Evolutionary conservation across 23 tunicate genomes (phyloP).

Genomic region (Ciona savignyi): DNA sequence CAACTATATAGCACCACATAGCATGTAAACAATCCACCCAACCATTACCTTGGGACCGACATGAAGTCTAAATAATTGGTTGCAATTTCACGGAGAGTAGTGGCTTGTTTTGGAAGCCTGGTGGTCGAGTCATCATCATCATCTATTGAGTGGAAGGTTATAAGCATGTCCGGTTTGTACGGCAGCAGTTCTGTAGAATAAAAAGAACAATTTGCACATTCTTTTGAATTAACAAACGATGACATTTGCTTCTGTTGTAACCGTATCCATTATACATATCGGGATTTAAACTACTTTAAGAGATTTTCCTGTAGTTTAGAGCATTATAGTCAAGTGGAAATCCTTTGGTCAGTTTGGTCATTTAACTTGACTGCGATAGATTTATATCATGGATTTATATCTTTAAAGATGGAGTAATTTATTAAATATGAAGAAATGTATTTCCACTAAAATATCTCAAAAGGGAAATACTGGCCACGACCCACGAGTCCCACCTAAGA

Average conservation of each 20-base stretch:
- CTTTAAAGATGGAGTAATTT: too few species aligned
- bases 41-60: slow-evolving; percentile 86
- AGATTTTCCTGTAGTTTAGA: neutral
- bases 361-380: too few species aligned
- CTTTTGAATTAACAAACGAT: neutral
- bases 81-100: slow-evolving; percentile 58
- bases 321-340: neutral
- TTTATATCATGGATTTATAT: too few species aligned
- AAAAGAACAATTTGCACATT: too few species aligned
- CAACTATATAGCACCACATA: too few species aligned
- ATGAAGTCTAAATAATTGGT: slow-evolving; percentile 66
- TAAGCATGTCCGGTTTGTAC: slow-evolving; percentile 21
- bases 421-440: too few species aligned
- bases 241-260: neutral
- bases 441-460: too few species aligned
- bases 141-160: slow-evolving; percentile 15
- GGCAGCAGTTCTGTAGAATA: slow-evolving; percentile 42
- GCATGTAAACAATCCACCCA: neutral
- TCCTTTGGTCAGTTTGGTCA: too few species aligned
- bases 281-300: neutral
- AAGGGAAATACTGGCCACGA: too few species aligned
- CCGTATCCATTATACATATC: neutral
- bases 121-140: slow-evolving; percentile 14
- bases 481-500: too few species aligned
- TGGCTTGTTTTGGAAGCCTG: slow-evolving; percentile 13